Conservation (phyloP, 1,140 invertebrate genomes). For the Melanaphis sacchari region DNA sequence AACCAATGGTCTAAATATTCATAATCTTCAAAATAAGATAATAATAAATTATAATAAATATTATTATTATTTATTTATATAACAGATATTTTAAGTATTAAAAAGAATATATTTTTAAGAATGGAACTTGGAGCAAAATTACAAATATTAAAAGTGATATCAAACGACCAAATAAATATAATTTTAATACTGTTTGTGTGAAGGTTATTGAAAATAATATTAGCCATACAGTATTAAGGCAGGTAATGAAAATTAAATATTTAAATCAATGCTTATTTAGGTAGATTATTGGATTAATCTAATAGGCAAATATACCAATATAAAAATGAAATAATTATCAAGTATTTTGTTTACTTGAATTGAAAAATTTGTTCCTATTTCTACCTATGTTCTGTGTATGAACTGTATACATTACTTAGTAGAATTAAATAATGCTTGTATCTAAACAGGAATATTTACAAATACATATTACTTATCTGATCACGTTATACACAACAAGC, state of each 20-base stretch:
- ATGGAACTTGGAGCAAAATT: neutral
- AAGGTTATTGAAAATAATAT: neutral
- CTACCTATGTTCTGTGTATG: neutral
- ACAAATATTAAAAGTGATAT: neutral
- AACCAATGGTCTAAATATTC: neutral
- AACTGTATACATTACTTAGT: neutral
- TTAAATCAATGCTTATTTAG: neutral
- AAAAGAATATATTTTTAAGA: neutral
- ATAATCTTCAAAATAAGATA: constrained; percentile 16
- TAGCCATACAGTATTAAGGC: neutral
- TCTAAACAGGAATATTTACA: neutral
- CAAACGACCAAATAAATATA: neutral
- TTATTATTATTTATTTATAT: neutral
- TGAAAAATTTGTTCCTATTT: neutral
- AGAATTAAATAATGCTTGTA: neutral
- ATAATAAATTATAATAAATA: neutral
- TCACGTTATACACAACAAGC: neutral
- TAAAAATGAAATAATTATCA: neutral
- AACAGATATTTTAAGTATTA: neutral
- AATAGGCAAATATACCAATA: neutral
- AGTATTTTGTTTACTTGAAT: neutral
- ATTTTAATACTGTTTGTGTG: neutral
- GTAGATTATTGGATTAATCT: neutral
- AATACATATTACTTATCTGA: neutral
- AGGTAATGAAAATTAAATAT: neutral